Conservation (phyloP, 1,140 invertebrate species). For the Platyscapa corneri region DNA sequence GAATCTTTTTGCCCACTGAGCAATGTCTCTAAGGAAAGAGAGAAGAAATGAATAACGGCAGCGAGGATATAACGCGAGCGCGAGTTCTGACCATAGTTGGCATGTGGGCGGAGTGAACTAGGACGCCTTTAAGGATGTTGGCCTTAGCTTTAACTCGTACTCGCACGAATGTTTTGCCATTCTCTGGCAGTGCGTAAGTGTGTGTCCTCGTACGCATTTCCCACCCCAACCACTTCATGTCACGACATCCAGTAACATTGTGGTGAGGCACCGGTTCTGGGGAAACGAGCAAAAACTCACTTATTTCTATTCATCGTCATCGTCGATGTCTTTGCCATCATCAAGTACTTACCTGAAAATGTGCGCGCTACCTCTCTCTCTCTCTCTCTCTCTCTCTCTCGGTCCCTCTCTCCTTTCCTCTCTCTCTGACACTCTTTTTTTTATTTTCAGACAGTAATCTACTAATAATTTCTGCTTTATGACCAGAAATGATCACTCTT, state of each 20-base stretch:
- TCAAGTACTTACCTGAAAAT: constrained; percentile 15
- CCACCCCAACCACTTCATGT: not conserved
- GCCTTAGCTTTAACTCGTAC: constrained; percentile 52
- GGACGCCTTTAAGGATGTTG: constrained; percentile 37
- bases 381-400: not conserved
- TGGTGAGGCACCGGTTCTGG: not conserved
- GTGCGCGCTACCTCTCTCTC: not conserved
- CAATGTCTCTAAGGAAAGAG: not conserved
- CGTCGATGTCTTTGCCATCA: not conserved
- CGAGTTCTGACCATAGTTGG: constrained; percentile 59
- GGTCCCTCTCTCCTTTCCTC: not conserved
- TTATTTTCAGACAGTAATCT: not conserved
- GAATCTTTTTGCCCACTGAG: not conserved
- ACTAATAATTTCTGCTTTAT: constrained; percentile 12
- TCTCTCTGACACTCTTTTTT: not conserved
- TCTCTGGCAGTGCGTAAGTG: not conserved
- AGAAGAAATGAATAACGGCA: not conserved
- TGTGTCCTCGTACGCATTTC: not conserved
- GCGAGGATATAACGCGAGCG: constrained; percentile 4
- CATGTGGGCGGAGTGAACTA: constrained; percentile 58
- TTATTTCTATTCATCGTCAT: not conserved
- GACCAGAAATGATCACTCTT: constrained; percentile 12
- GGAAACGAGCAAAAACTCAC: constrained; percentile 20
- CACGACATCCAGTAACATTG: not conserved
- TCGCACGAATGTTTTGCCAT: not conserved